These are phyloP conservation scores for Glaucopsyche alexis DNA, from an alignment of 2,888 invertebrate genomes.

Conservation along the genomic window DNA sequence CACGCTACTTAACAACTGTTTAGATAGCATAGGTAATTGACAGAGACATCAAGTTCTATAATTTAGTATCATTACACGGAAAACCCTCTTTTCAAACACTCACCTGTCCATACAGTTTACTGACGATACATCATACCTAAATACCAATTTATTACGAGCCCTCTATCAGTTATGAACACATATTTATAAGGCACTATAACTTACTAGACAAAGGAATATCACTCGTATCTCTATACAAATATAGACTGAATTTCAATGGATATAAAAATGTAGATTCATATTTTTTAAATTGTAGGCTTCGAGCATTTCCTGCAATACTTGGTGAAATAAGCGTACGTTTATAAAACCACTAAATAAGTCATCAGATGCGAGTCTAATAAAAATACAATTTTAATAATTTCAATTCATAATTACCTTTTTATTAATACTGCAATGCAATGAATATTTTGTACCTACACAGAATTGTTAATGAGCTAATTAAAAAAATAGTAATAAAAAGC, in stretches of 20 bases:
- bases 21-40: background rate
- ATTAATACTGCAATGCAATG: background rate
- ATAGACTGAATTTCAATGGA: background rate
- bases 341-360: constrained; percentile 13
- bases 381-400: constrained; percentile 6
- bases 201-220: constrained; percentile 43
- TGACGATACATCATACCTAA: constrained; percentile 63
- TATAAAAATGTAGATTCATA: background rate
- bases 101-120: constrained; percentile 43
- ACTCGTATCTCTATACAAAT: background rate
- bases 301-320: constrained; percentile 12
- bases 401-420: background rate
- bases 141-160: constrained; percentile 59
- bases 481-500: background rate
- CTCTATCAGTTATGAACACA: constrained; percentile 61
- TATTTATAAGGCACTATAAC: constrained; percentile 57
- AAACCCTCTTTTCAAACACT: constrained; percentile 23
- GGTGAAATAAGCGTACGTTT: constrained; percentile 16
- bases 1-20: background rate
- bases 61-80: constrained; percentile 7
- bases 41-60: background rate
- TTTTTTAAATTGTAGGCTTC: constrained; percentile 17
- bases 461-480: background rate
- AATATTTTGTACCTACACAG: background rate
- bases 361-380: constrained; percentile 10